Conservation (phyloP, 2,797 vertebrate species). For the Gorsachius magnificus region DNA sequence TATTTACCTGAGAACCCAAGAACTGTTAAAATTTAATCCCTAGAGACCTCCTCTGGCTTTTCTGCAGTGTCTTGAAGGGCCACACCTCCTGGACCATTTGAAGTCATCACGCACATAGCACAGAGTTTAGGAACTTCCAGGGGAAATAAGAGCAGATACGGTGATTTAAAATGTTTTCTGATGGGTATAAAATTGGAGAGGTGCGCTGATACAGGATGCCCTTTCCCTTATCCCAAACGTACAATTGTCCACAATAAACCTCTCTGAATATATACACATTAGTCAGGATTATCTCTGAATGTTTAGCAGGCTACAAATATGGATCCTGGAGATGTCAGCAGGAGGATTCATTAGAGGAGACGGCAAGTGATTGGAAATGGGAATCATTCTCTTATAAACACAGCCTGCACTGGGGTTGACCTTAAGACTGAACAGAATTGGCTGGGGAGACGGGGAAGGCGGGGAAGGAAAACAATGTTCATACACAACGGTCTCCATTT, state of each 20-base stretch:
- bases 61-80: not conserved
- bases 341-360: slow-evolving; percentile 58
- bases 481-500: not conserved
- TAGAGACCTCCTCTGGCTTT: not conserved
- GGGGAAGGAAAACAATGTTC: slow-evolving; percentile 16
- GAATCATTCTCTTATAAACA: slow-evolving; percentile 60
- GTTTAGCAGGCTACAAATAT: slow-evolving; percentile 38
- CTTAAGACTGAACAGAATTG: slow-evolving; percentile 18
- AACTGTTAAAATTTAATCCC: slow-evolving; percentile 70
- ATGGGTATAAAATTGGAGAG: slow-evolving; percentile 34
- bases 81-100: not conserved
- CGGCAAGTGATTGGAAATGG: slow-evolving; percentile 51
- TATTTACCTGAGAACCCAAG: slow-evolving; percentile 52
- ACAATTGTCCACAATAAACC: slow-evolving; percentile 25
- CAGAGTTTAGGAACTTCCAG: not conserved
- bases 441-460: not conserved
- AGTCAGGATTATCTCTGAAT: slow-evolving; percentile 64
- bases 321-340: slow-evolving; percentile 49
- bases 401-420: slow-evolving; percentile 64
- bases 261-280: slow-evolving; percentile 47
- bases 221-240: slow-evolving; percentile 23
- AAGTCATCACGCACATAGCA: not conserved
- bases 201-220: slow-evolving; percentile 40
- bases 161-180: slow-evolving; percentile 29
- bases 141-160: not conserved